Base-by-base conservation (phyloP, 2,797 vertebrate species). In the Anguilla obscura region DNA sequence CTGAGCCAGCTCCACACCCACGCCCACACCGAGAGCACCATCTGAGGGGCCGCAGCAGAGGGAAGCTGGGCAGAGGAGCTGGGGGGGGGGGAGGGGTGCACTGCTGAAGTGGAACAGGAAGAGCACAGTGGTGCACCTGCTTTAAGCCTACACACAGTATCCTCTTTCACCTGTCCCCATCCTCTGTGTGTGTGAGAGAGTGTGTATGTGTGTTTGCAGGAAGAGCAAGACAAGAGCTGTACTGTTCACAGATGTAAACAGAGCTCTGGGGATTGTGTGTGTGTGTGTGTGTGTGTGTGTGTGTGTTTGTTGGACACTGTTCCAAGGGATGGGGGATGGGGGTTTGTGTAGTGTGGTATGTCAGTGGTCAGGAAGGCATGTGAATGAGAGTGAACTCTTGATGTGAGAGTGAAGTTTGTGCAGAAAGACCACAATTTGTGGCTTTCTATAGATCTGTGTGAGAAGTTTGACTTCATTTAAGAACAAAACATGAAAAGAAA, bases 21-120 rank as follows among this genome's bases (percentile, higher is more conserved):
- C 30, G 90, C 95, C 5, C 96, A 96, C 33, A 95, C 95, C 0
- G 97, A 99, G 50, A 98, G 96, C 69, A 95, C 97, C 92, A 97
- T 99, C 93, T 99, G 96, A 9, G 16, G 66, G 86, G 74, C 69
- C 30, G 54, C 84, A 48, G 52, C 16, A 1, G 1, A 6, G 40
- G 87, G n/a, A 21, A 24, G 16, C 48, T 90, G 86, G 88, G 82
- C 58, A 87, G 54, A 69, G 86, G 83, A 79, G 60, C 36, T 36
- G 4, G 69, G 3, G 36, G 1, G 21, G 8, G 21, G 9, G 1
- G 12, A 12, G 69, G 5, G 30, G 3, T 21, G 27, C 10, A 54
- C 52, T 14, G 52, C 52, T 10, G 74, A n/a, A 4, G 74, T 3
- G 18, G 40, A 50, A 50, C 40, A 82, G 45, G 21, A 82, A 10